Evolutionary conservation across 2,888 invertebrate species (phyloP).

Genomic region (Zaprionus obscuricornis): DNA sequence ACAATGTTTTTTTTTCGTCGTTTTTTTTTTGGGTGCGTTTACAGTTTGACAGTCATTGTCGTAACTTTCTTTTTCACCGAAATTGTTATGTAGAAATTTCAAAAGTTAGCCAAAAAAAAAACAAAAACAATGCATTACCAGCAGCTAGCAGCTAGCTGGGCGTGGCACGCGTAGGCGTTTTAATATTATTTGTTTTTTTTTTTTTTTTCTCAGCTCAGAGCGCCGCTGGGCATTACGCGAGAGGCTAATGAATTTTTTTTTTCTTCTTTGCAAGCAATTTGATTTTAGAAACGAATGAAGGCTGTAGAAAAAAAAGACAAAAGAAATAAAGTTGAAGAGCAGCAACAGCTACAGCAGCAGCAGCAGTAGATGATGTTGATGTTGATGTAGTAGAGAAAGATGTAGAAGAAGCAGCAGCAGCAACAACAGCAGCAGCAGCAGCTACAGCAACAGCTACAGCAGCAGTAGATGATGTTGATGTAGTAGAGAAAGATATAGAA

Average conservation of each 20-base stretch:
- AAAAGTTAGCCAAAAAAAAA: conserved; percentile 45
- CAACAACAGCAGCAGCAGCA: too few species aligned
- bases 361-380: too few species aligned
- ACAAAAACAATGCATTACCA: conserved; percentile 3
- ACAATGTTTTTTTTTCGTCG: conserved; percentile 2
- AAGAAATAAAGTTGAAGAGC: too few species aligned
- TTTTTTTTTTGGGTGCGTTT: conserved; percentile 58
- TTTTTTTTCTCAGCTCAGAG: conserved; percentile 40
- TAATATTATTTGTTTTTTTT: conserved; percentile 25
- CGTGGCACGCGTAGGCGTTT: conserved; percentile 59
- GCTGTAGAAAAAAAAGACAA: too few species aligned
- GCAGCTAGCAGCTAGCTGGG: conserved; percentile 17
- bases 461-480: too few species aligned
- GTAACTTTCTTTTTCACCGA: conserved; percentile 67
- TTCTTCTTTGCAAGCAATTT: conserved; percentile 63
- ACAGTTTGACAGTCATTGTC: conserved; percentile 65
- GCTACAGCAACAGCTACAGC: too few species aligned
- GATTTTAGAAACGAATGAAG: conserved; percentile 36
- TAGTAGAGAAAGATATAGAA: too few species aligned
- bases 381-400: too few species aligned
- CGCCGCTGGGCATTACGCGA: too few species aligned
- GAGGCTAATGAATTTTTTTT: conserved; percentile 59
- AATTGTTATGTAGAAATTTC: conserved; percentile 68
- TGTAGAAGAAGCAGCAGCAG: not conserved
- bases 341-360: too few species aligned